Evolutionary conservation across 2,797 vertebrate genomes (phyloP).

Genomic region (Silurus aristotelis): DNA sequence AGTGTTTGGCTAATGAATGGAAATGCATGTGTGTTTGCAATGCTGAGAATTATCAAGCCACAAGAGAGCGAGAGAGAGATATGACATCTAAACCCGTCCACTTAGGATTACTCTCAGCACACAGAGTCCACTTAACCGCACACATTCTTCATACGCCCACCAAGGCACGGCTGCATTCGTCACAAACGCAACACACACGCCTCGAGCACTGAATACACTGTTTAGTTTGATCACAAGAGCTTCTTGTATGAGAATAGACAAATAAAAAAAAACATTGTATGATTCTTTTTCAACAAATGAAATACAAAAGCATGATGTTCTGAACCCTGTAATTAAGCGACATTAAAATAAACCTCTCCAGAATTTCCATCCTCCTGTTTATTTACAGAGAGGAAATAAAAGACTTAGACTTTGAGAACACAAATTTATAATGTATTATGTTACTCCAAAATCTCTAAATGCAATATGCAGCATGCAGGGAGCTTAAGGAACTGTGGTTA

Average conservation of each 20-base stretch:
- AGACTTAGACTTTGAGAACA: neutral
- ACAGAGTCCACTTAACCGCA: slow-evolving; percentile 55
- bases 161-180: slow-evolving; percentile 27
- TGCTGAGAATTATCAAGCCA: slow-evolving; percentile 72
- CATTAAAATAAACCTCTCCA: slow-evolving; percentile 7
- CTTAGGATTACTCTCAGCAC: slow-evolving; percentile 63
- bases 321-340: slow-evolving; percentile 3
- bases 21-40: slow-evolving; percentile 75
- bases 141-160: slow-evolving; percentile 42
- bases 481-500: slow-evolving; percentile 30
- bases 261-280: neutral
- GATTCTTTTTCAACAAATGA: slow-evolving; percentile 2
- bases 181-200: slow-evolving; percentile 2
- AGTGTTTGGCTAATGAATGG: slow-evolving; percentile 80
- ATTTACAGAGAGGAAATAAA: slow-evolving; percentile 20
- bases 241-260: neutral
- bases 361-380: neutral
- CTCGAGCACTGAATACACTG: neutral
- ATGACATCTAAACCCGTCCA: slow-evolving; percentile 59
- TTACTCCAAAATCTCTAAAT: slow-evolving; percentile 9
- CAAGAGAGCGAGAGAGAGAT: slow-evolving; percentile 50
- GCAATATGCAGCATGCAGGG: slow-evolving; percentile 4
- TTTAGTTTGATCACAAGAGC: slow-evolving; percentile 2
- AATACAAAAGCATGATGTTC: neutral
- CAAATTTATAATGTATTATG: slow-evolving; percentile 16